These are phyloP conservation scores for Polydrusus cervinus DNA, from an alignment of 2,888 invertebrate species.

Conservation along the genomic window DNA sequence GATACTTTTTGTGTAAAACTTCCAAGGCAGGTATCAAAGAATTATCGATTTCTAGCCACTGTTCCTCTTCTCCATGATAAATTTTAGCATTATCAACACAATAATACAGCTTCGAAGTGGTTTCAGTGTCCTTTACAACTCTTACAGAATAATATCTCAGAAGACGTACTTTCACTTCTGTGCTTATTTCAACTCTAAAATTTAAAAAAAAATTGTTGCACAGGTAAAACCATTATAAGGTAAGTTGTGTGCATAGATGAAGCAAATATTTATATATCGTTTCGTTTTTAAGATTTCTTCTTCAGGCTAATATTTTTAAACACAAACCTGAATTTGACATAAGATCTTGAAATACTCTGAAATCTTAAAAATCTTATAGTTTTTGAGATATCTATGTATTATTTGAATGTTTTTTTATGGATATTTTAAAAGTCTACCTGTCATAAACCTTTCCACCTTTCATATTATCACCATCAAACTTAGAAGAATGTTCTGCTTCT, in stretches of 20 bases:
- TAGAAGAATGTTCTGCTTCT: slow-evolving; percentile 82
- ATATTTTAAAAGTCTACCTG: slow-evolving; percentile 59
- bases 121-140: slow-evolving; percentile 79
- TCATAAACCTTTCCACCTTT: slow-evolving; percentile 77
- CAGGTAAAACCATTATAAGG: no score
- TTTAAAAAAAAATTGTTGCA: neutral
- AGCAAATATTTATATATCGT: no score
- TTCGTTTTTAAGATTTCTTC: no score
- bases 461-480: slow-evolving; percentile 83
- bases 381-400: no score
- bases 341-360: no score
- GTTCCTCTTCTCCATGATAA: slow-evolving; percentile 87
- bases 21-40: slow-evolving; percentile 81
- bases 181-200: slow-evolving; percentile 76
- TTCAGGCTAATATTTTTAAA: no score
- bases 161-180: slow-evolving; percentile 76
- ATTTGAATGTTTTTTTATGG: no score
- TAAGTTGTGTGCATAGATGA: no score
- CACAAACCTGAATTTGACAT: no score
- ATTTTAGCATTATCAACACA: slow-evolving; percentile 88
- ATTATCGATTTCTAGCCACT: slow-evolving; percentile 83
- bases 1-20: slow-evolving; percentile 82
- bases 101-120: slow-evolving; percentile 83
- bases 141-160: slow-evolving; percentile 74
- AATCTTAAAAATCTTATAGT: no score